A percentile compares a stretch with the other conserved stretches of the same genome.
Conservation (phyloP, 2,888 invertebrate species). For the Panzeria rudis region DNA sequence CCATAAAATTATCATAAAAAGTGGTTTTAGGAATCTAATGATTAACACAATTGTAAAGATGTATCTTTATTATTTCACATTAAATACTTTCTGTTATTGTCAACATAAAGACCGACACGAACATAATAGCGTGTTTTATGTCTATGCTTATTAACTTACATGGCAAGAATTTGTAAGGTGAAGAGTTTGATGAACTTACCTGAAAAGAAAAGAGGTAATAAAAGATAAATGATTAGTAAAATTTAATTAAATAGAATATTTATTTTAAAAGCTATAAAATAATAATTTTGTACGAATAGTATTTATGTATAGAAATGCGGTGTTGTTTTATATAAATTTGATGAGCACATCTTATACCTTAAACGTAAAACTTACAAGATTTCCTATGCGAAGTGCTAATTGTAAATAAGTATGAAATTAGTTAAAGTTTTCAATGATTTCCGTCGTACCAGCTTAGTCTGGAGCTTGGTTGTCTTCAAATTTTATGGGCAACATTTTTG, state of each 20-base stretch:
- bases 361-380: too few species aligned
- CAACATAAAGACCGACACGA: background rate
- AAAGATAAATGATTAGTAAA: constrained; percentile 38
- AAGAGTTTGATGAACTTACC: constrained; percentile 54
- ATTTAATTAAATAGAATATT: constrained; percentile 2
- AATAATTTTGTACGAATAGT: background rate
- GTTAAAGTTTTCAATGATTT: too few species aligned
- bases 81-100: background rate
- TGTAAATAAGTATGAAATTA: too few species aligned
- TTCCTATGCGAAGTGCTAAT: too few species aligned
- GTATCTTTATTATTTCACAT: too few species aligned
- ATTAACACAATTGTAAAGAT: constrained; percentile 31
- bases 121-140: background rate
- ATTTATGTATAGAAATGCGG: too few species aligned
- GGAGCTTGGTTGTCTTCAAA: too few species aligned
- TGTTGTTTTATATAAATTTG: too few species aligned
- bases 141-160: constrained; percentile 25
- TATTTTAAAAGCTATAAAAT: background rate
- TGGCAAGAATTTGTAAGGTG: background rate
- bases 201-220: constrained; percentile 49
- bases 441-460: too few species aligned
- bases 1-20: constrained; percentile 9
- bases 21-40: constrained; percentile 35
- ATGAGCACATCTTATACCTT: too few species aligned
- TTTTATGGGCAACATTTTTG: too few species aligned